Percentiles rank a stretch among this genome's conserved stretches.
phyloP scores from a whole-genome alignment of 2,113 vertebrate genomes.

The Alligator sinensis region DNA sequence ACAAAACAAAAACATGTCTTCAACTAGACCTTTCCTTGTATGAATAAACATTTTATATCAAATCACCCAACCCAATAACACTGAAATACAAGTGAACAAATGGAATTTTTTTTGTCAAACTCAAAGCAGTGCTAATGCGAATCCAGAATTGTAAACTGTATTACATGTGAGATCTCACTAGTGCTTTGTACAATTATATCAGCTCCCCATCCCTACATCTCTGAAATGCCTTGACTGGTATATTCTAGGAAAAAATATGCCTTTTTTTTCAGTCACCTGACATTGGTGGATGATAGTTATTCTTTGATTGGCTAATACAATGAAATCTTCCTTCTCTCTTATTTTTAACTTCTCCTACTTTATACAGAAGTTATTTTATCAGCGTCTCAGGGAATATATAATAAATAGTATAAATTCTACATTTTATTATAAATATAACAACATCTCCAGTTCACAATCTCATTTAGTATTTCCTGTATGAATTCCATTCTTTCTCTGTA shows the following conservation, averaged over 20 bases:
- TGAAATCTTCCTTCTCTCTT: conserved; percentile 52
- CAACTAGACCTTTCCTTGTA: not conserved
- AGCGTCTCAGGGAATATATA: no score
- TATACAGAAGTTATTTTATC: not conserved
- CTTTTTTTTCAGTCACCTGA: conserved; percentile 25
- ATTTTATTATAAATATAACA: no score
- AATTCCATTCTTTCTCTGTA: no score
- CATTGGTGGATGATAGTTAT: not conserved
- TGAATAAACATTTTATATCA: not conserved
- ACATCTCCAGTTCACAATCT: no score
- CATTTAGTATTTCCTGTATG: no score
- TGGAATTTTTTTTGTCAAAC: no score
- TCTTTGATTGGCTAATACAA: conserved; percentile 45
- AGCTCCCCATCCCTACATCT: conserved; percentile 41
- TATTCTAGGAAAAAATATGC: conserved; percentile 46
- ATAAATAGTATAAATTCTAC: no score
- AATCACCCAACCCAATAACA: not conserved
- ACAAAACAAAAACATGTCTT: not conserved
- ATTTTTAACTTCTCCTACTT: conserved; percentile 26
- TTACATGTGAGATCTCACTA: conserved; percentile 53
- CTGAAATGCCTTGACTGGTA: conserved; percentile 50
- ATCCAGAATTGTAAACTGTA: not conserved
- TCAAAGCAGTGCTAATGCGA: no score
- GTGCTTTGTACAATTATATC: conserved; percentile 52
- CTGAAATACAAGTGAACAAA: not conserved